These are phyloP conservation scores for Antitype chi DNA, from an alignment of 2,888 invertebrate species.

Conservation along the genomic window DNA sequence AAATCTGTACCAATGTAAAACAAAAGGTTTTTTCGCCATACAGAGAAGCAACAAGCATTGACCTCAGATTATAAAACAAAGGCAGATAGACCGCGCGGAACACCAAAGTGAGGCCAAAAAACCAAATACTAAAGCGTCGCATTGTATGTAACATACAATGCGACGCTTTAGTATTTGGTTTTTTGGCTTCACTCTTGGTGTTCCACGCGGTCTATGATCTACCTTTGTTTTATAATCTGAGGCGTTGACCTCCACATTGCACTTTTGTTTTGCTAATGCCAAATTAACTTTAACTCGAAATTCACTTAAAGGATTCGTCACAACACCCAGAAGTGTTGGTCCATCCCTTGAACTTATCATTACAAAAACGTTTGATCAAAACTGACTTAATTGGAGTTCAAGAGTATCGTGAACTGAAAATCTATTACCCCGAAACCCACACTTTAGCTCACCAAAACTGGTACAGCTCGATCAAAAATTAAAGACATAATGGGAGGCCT, in stretches of 20 bases:
- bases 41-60: not conserved
- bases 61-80: no score
- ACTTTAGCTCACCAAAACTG: not conserved
- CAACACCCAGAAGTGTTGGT: not conserved
- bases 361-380: not conserved
- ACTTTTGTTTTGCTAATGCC: not conserved
- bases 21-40: not conserved
- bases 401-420: not conserved
- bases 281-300: not conserved
- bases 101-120: no score
- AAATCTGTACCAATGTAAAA: not conserved
- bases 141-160: no score
- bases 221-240: no score
- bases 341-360: not conserved
- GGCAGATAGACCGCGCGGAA: no score
- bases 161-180: no score
- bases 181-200: no score
- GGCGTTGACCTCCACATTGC: not conserved
- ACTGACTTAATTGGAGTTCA: not conserved
- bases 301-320: not conserved
- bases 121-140: no score
- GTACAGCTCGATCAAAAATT: not conserved
- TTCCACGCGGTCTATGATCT: no score
- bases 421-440: no score
- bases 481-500: not conserved